Evolutionary conservation across 1,140 invertebrate species (phyloP).

Genomic region (Lordiphosa mommai): DNA sequence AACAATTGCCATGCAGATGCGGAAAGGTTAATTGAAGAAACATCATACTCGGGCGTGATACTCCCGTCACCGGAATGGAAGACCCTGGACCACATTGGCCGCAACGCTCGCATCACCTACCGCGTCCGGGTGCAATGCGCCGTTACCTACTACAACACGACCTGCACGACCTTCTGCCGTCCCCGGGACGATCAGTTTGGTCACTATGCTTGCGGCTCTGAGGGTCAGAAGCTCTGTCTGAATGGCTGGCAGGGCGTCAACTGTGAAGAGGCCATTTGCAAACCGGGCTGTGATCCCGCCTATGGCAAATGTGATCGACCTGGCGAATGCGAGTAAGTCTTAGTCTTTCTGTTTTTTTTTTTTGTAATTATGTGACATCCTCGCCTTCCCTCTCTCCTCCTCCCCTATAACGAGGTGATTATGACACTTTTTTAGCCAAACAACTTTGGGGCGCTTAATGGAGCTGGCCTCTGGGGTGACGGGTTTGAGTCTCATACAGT

Average conservation of each 20-base stretch:
- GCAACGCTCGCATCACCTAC: slow-evolving; percentile 89
- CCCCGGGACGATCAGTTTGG: slow-evolving; percentile 95
- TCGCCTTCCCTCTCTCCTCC: background rate
- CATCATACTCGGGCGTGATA: slow-evolving; percentile 93
- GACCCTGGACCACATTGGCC: slow-evolving; percentile 89
- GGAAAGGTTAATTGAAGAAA: slow-evolving; percentile 90
- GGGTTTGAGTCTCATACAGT: slow-evolving; percentile 38
- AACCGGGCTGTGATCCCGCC: slow-evolving; percentile 91
- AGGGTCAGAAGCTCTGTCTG: slow-evolving; percentile 94
- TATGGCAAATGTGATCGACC: slow-evolving; percentile 93
- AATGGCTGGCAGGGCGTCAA: slow-evolving; percentile 95
- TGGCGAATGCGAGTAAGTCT: slow-evolving; percentile 92
- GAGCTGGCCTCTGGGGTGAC: slow-evolving; percentile 16
- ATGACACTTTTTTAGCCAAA: slow-evolving; percentile 63
- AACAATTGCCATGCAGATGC: slow-evolving; percentile 80
- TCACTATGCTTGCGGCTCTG: slow-evolving; percentile 93
- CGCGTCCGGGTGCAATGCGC: slow-evolving; percentile 94
- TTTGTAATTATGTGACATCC: slow-evolving; percentile 41
- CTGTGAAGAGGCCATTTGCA: slow-evolving; percentile 95
- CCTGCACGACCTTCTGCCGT: slow-evolving; percentile 95
- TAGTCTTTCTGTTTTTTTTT: background rate
- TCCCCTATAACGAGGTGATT: slow-evolving; percentile 65
- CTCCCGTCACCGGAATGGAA: slow-evolving; percentile 94
- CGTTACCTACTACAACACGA: slow-evolving; percentile 95
- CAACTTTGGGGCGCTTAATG: slow-evolving; percentile 63